phyloP scores from a whole-genome alignment of 2,888 invertebrate species.

The Philhelius pedissequus region DNA sequence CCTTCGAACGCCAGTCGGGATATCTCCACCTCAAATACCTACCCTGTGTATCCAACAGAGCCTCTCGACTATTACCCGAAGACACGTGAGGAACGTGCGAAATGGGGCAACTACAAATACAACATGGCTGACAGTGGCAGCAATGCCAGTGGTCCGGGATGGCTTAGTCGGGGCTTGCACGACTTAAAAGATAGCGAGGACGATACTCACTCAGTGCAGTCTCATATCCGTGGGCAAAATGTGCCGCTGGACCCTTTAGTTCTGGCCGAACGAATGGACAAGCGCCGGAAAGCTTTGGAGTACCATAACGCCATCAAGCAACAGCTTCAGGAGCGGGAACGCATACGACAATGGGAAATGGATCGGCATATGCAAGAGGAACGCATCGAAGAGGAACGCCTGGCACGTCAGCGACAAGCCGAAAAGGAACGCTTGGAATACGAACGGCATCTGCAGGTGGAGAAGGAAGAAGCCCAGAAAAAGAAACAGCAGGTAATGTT shows the following conservation, averaged over 20 bases:
- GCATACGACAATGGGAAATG: conserved; percentile 86
- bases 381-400: conserved; percentile 87
- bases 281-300: conserved; percentile 90
- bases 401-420: conserved; percentile 86
- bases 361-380: conserved; percentile 88
- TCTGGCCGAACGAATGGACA: conserved; percentile 89
- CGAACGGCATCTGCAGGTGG: conserved; percentile 84
- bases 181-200: conserved; percentile 80
- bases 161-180: conserved; percentile 81
- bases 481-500: conserved; percentile 87
- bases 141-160: conserved; percentile 78
- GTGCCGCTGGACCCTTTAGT: conserved; percentile 89
- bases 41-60: conserved; percentile 75
- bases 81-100: conserved; percentile 82
- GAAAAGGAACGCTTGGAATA: conserved; percentile 85
- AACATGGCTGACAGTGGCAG: conserved; percentile 74
- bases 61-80: conserved; percentile 75
- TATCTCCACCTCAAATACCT: conserved; percentile 78
- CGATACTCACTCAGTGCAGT: conserved; percentile 76
- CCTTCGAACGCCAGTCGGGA: conserved; percentile 75
- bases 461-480: conserved; percentile 86
- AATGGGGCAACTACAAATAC: conserved; percentile 84
- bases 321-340: conserved; percentile 91
- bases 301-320: conserved; percentile 91
- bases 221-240: conserved; percentile 91